Evolutionary conservation across 2,113 vertebrate genomes (phyloP).

Genomic region (Falcunculus frontatus): DNA sequence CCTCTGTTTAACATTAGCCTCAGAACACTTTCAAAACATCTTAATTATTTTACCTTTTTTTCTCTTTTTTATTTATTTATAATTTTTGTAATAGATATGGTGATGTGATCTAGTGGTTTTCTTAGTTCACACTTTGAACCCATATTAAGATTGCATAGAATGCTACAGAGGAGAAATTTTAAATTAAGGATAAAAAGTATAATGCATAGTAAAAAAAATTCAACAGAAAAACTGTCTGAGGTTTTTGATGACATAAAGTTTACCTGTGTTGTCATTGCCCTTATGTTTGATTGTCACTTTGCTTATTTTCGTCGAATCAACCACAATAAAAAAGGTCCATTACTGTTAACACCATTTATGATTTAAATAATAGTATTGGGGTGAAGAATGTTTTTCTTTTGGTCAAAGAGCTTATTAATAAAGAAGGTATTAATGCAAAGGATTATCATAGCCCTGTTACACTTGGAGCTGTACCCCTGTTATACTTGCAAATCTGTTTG

Average conservation of each 20-base stretch:
- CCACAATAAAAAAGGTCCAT: neutral
- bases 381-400: neutral
- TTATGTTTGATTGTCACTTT: neutral
- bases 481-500: neutral
- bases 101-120: neutral
- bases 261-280: neutral
- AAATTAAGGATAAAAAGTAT: neutral
- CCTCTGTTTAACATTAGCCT: neutral
- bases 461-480: neutral
- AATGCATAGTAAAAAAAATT: neutral
- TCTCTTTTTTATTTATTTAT: neutral
- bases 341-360: neutral
- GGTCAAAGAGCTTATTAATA: neutral
- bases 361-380: neutral
- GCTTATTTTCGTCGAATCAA: neutral
- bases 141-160: neutral
- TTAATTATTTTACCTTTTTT: neutral
- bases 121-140: neutral
- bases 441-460: neutral
- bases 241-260: neutral
- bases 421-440: neutral
- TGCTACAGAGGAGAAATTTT: neutral
- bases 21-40: neutral
- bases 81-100: neutral
- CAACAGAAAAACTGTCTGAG: neutral